A percentile compares a stretch with the other conserved stretches of the same genome.
Evolutionary conservation across 2,888 invertebrate species (phyloP).

Genomic region (Hypsopygia costalis): DNA sequence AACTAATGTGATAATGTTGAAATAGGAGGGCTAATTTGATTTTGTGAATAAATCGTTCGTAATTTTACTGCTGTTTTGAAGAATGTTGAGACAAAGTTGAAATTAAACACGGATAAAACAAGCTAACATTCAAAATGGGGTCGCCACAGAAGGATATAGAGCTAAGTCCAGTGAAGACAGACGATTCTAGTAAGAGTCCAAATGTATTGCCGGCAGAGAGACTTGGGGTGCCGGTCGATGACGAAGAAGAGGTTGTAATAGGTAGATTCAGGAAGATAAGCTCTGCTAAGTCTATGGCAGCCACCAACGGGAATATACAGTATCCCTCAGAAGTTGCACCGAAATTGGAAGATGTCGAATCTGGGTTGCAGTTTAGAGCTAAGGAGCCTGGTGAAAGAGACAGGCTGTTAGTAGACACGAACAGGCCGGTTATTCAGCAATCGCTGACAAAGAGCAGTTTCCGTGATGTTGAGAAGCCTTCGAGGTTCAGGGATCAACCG

Average conservation of each 20-base stretch:
- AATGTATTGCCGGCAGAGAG: constrained; percentile 28
- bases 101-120: constrained; percentile 11
- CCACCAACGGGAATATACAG: constrained; percentile 72
- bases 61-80: constrained; percentile 3
- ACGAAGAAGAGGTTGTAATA: constrained; percentile 73
- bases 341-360: constrained; percentile 1
- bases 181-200: constrained; percentile 17
- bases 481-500: constrained; percentile 81
- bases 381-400: constrained; percentile 51
- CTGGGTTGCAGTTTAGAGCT: constrained; percentile 41
- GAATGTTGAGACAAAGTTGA: constrained; percentile 20
- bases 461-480: constrained; percentile 82
- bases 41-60: neutral
- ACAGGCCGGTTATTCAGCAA: constrained; percentile 34
- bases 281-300: constrained; percentile 77
- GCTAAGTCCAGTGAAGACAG: constrained; percentile 56
- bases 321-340: constrained; percentile 33
- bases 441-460: constrained; percentile 82
- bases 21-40: neutral
- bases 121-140: constrained; percentile 39
- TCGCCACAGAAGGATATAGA: constrained; percentile 66
- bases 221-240: constrained; percentile 42
- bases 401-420: constrained; percentile 43
- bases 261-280: constrained; percentile 75
- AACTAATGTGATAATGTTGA: neutral